Evolutionary conservation across 1,140 invertebrate genomes (phyloP).

Genomic region (Eciton burchellii): DNA sequence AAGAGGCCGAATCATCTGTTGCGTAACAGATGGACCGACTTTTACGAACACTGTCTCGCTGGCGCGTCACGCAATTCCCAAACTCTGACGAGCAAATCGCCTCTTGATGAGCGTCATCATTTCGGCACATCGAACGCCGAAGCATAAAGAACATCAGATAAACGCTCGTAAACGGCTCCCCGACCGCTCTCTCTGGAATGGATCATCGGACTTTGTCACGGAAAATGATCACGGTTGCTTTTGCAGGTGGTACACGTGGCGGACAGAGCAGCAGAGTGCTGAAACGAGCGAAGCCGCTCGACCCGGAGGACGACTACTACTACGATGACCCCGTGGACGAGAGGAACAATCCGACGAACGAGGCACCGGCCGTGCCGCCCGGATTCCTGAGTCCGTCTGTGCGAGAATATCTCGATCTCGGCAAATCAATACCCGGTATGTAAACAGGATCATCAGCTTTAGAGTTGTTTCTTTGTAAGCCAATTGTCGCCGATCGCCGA

Average conservation of each 20-base stretch:
- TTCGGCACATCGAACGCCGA: no score
- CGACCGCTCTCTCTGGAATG: background rate
- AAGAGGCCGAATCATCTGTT: constrained; percentile 1
- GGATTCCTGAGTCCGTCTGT: constrained; percentile 94
- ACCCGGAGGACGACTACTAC: constrained; percentile 86
- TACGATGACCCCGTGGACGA: constrained; percentile 88
- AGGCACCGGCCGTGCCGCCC: constrained; percentile 88
- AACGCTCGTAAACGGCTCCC: background rate
- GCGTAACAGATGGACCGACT: background rate
- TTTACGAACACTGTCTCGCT: background rate
- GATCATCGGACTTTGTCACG: background rate
- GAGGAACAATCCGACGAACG: constrained; percentile 88
- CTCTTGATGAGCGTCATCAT: no score
- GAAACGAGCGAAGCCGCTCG: constrained; percentile 88
- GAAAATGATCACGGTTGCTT: constrained; percentile 1
- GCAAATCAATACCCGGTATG: constrained; percentile 94
- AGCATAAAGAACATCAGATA: background rate
- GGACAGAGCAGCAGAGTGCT: constrained; percentile 77
- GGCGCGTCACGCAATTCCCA: background rate
- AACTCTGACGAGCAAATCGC: no score
- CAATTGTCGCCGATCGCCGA: background rate
- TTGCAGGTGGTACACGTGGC: constrained; percentile 63
- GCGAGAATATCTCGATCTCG: constrained; percentile 93
- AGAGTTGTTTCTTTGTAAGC: constrained; percentile 55
- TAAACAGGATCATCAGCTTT: constrained; percentile 79